These are phyloP conservation scores for Drosophila ezoana DNA, from an alignment of 2,888 invertebrate genomes.

Conservation along the genomic window DNA sequence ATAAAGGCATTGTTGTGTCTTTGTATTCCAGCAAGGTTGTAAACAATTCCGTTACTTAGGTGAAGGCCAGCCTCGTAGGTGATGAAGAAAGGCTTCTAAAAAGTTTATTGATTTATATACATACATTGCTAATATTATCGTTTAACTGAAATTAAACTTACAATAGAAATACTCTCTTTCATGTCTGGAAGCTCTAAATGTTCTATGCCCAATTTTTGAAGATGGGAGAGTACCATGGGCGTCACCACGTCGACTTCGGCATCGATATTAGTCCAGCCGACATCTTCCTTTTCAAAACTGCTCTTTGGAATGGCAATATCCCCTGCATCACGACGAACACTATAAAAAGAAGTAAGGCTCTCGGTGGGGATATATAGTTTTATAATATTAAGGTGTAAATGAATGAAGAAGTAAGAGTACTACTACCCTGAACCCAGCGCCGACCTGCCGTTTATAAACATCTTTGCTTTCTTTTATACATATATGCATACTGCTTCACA, in stretches of 20 bases:
- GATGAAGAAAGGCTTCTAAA: conserved; percentile 82
- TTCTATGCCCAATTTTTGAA: conserved; percentile 79
- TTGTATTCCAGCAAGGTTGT: conserved; percentile 81
- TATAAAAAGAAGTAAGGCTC: conserved; percentile 14
- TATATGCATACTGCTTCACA: no score
- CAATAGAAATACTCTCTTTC: conserved; percentile 82
- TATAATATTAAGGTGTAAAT: no score
- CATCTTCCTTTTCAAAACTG: conserved; percentile 61
- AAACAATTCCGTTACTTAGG: conserved; percentile 82
- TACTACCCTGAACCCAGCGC: no score
- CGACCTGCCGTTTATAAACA: no score
- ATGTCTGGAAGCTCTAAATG: conserved; percentile 82
- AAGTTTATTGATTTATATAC: neutral
- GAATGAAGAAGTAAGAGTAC: no score
- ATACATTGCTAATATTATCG: neutral
- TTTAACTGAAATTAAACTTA: conserved; percentile 47
- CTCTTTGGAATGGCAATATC: conserved; percentile 22
- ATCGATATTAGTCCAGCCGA: conserved; percentile 83
- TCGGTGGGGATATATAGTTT: neutral
- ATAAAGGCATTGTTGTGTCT: conserved; percentile 82
- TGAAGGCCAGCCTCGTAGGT: conserved; percentile 81
- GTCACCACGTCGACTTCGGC: conserved; percentile 84
- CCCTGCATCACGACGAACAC: conserved; percentile 17
- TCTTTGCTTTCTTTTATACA: no score
- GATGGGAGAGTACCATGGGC: conserved; percentile 80